A percentile compares a stretch with the other conserved stretches of the same genome.
Evolutionary conservation across 1,140 invertebrate genomes (phyloP).

Genomic region (Heliconius melpomene): DNA sequence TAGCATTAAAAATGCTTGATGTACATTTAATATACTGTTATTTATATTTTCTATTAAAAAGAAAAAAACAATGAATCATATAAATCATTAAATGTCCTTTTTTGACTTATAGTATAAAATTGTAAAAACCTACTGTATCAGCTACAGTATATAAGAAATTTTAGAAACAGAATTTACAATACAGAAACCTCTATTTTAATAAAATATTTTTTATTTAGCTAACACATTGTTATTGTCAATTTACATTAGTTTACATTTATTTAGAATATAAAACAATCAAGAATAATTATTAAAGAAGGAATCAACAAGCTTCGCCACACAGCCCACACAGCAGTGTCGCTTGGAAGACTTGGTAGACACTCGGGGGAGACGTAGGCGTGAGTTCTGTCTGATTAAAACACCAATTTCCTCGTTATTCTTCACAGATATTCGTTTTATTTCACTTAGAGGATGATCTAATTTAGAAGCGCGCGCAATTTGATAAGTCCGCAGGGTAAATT

Average conservation of each 20-base stretch:
- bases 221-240: background rate
- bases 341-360: slow-evolving; percentile 39
- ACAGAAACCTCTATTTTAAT: background rate
- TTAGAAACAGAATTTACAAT: too few species aligned
- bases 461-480: slow-evolving; percentile 14
- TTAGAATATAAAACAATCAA: slow-evolving; percentile 31
- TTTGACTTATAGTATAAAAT: too few species aligned
- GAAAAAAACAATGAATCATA: too few species aligned
- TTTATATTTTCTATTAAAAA: too few species aligned
- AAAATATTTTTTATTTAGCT: background rate
- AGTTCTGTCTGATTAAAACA: background rate
- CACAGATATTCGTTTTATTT: background rate
- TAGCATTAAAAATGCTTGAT: too few species aligned
- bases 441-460: background rate
- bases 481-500: slow-evolving; percentile 18
- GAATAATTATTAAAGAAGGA: slow-evolving; percentile 65
- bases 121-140: too few species aligned
- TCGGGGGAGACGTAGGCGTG: slow-evolving; percentile 24
- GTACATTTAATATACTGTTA: too few species aligned
- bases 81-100: too few species aligned
- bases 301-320: slow-evolving; percentile 62
- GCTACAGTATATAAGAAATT: too few species aligned
- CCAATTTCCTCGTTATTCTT: slow-evolving; percentile 5
- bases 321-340: slow-evolving; percentile 57
- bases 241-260: background rate